Evolutionary conservation across 2,888 invertebrate genomes (phyloP).

Genomic region (Charanyca ferruginea): DNA sequence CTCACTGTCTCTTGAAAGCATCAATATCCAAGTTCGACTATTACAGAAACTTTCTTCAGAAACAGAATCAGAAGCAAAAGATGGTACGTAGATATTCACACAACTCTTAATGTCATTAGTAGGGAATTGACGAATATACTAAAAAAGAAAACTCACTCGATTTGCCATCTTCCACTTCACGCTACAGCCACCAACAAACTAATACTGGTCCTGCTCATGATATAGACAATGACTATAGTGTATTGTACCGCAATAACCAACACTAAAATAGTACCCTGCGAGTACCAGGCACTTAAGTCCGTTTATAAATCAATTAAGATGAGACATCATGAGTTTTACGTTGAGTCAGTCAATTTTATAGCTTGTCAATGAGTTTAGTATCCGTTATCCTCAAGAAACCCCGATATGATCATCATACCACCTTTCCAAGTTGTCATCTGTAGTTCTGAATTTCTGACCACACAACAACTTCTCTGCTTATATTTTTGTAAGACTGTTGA

Average conservation of each 20-base stretch:
- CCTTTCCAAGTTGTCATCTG: too few species aligned
- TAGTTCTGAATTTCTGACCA: not conserved
- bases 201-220: conserved; percentile 29
- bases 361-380: not conserved
- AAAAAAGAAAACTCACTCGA: conserved; percentile 41
- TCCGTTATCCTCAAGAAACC: not conserved
- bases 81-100: too few species aligned
- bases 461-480: not conserved
- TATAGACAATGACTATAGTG: conserved; percentile 44
- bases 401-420: not conserved
- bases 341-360: conserved; percentile 16
- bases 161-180: conserved; percentile 35
- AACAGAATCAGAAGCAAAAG: not conserved
- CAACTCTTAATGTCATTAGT: too few species aligned
- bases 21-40: too few species aligned
- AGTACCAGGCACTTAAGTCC: conserved; percentile 21
- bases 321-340: conserved; percentile 18
- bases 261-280: conserved; percentile 22
- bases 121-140: not conserved
- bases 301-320: conserved; percentile 51
- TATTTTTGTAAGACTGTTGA: not conserved
- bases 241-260: conserved; percentile 50
- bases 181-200: conserved; percentile 35
- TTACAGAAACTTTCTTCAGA: not conserved
- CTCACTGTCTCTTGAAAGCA: too few species aligned